A percentile compares a stretch with the other conserved stretches of the same genome.
Evolutionary conservation across 2,113 vertebrate genomes (phyloP).

Genomic region (Mionectes macconnelli): DNA sequence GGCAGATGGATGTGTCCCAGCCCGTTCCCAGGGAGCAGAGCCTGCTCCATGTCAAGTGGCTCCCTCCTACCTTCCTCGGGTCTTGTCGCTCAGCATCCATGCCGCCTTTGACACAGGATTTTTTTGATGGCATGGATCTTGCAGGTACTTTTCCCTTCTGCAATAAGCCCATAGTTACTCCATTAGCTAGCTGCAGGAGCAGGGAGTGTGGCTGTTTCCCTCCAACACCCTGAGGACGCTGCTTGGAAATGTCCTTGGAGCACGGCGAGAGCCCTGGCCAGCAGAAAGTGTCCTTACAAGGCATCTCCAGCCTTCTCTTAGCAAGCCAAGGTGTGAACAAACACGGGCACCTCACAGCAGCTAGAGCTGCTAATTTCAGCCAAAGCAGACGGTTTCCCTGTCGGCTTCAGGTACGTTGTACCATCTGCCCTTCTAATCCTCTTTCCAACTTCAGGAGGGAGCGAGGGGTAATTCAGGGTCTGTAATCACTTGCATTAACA

Average conservation of each 20-base stretch:
- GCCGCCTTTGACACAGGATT: not conserved
- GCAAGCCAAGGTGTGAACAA: not conserved
- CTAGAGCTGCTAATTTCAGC: constrained; percentile 20
- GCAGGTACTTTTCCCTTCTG: not conserved
- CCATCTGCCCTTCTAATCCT: constrained; percentile 44
- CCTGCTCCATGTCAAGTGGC: rapidly evolving
- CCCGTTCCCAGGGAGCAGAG: not conserved
- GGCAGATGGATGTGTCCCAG: not conserved
- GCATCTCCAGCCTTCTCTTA: not conserved
- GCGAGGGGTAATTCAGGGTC: not conserved
- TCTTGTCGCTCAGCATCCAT: not conserved
- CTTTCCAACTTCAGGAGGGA: not conserved
- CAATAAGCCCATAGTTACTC: not conserved
- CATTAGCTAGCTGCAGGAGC: not conserved
- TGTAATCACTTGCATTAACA: not conserved
- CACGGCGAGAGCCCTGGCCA: not conserved
- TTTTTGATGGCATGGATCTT: not conserved
- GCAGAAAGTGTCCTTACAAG: rapidly evolving
- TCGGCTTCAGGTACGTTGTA: rapidly evolving
- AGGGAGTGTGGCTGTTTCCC: not conserved
- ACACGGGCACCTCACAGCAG: rapidly evolving
- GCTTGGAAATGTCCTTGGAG: not conserved
- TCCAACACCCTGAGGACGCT: not conserved
- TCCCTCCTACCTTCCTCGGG: not conserved
- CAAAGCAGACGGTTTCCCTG: not conserved